Evolutionary conservation across 2,888 invertebrate species (phyloP).

Genomic region (Acanthopleura granulata): DNA sequence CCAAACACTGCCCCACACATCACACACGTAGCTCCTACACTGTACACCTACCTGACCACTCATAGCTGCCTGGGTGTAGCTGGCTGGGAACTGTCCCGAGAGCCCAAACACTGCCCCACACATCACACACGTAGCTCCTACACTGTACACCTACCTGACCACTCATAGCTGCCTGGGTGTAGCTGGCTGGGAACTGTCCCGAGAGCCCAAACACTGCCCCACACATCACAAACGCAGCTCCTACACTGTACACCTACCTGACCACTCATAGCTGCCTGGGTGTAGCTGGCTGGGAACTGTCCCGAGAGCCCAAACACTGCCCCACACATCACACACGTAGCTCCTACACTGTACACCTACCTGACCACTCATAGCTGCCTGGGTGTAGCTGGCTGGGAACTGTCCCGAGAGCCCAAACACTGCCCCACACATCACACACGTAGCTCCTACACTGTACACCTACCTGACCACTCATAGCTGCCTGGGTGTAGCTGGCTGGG

Average conservation of each 20-base stretch:
- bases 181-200: conserved; percentile 86
- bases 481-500: conserved; percentile 87
- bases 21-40: conserved; percentile 83
- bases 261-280: conserved; percentile 86
- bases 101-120: conserved; percentile 89
- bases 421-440: conserved; percentile 88
- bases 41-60: conserved; percentile 79
- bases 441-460: conserved; percentile 76
- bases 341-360: conserved; percentile 74
- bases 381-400: conserved; percentile 88
- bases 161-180: conserved; percentile 85
- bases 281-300: conserved; percentile 87
- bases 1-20: conserved; percentile 90
- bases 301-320: conserved; percentile 90
- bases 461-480: conserved; percentile 84
- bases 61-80: conserved; percentile 86
- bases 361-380: conserved; percentile 87
- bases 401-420: conserved; percentile 88
- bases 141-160: conserved; percentile 76
- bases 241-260: conserved; percentile 76
- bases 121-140: conserved; percentile 87
- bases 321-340: conserved; percentile 87
- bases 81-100: conserved; percentile 86
- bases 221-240: conserved; percentile 85
- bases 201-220: conserved; percentile 90